Conservation (phyloP, 2,113 vertebrate genomes). For the Tachuris rubrigastra region DNA sequence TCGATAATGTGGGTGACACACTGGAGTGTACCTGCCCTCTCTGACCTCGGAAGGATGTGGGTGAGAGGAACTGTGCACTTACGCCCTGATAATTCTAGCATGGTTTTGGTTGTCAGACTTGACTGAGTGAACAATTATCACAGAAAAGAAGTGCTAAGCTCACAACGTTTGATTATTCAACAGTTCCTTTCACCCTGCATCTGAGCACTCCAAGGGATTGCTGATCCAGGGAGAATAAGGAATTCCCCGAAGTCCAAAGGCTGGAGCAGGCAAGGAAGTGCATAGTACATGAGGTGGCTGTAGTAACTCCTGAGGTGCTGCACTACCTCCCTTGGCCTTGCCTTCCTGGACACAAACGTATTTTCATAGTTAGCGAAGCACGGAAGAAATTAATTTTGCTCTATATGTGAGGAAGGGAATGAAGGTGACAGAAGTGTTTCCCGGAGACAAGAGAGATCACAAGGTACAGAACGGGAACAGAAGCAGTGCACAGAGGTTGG, state of each 20-base stretch:
- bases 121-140: neutral
- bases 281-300: fast-evolving
- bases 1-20: neutral
- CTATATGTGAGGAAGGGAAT: neutral
- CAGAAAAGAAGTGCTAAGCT: neutral
- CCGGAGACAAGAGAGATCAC: neutral
- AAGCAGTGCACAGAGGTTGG: fast-evolving
- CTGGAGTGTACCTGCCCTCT: neutral
- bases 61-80: neutral
- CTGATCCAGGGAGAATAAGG: neutral
- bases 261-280: neutral
- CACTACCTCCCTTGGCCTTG: neutral
- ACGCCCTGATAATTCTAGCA: neutral
- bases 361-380: neutral
- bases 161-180: neutral
- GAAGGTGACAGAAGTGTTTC: neutral
- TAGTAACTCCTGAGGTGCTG: neutral
- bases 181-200: neutral
- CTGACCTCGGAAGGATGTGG: neutral
- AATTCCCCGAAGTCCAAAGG: neutral
- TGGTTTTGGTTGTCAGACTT: neutral
- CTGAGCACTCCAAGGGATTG: fast-evolving
- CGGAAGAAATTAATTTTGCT: neutral
- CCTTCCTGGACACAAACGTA: neutral
- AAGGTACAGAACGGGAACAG: fast-evolving